Evolutionary conservation across 2,888 invertebrate genomes (phyloP).

Genomic region (Dastarcus helophoroides): DNA sequence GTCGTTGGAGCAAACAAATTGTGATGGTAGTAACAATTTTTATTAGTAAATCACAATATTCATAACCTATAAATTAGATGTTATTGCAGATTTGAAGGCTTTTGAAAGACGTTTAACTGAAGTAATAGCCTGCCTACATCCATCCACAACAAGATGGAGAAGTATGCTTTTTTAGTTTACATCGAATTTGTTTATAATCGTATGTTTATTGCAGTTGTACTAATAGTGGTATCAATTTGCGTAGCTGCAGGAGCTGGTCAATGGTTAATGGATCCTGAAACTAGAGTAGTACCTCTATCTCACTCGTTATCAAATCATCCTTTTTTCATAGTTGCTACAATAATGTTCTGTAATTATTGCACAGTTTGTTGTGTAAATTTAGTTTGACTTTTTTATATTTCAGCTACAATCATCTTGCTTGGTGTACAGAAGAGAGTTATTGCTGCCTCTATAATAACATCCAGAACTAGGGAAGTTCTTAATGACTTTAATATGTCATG

Average conservation of each 20-base stretch:
- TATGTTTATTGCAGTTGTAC: constrained; percentile 52
- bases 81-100: constrained; percentile 81
- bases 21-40: constrained; percentile 56
- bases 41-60: constrained; percentile 15
- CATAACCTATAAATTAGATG: constrained; percentile 34
- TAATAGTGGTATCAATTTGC: constrained; percentile 77
- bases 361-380: neutral
- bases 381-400: constrained; percentile 20
- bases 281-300: constrained; percentile 79
- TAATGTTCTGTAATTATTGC: constrained; percentile 53
- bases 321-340: constrained; percentile 82
- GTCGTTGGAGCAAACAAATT: constrained; percentile 82
- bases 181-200: constrained; percentile 5
- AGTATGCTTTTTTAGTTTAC: constrained; percentile 48
- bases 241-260: constrained; percentile 92
- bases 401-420: constrained; percentile 75
- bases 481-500: constrained; percentile 98
- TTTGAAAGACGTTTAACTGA: constrained; percentile 95
- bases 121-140: constrained; percentile 91
- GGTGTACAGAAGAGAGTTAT: constrained; percentile 95
- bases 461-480: constrained; percentile 78
- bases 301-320: constrained; percentile 91
- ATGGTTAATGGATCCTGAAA: constrained; percentile 90
- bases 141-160: constrained; percentile 91
- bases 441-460: constrained; percentile 91